Percentiles rank a stretch among this genome's conserved stretches.
Conservation (phyloP, 2,888 invertebrate genomes). For the Saturnia pavonia region DNA sequence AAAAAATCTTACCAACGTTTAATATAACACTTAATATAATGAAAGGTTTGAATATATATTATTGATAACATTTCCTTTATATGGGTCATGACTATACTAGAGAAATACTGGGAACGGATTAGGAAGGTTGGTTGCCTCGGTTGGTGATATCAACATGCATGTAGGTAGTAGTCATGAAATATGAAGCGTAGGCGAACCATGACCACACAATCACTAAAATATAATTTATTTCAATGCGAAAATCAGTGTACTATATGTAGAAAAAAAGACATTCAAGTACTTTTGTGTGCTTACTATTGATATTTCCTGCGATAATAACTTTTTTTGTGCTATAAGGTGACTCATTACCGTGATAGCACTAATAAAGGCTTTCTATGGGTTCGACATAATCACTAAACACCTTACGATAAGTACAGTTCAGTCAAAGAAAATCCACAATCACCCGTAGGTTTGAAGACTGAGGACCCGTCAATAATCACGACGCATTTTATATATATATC, state of each 20-base stretch:
- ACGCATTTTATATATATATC: background rate
- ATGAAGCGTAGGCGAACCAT: constrained; percentile 3
- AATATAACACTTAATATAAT: background rate
- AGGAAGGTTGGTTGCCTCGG: background rate
- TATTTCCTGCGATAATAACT: background rate
- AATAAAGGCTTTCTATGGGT: background rate
- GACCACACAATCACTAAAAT: constrained; percentile 5
- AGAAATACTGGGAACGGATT: background rate
- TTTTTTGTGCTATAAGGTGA: background rate
- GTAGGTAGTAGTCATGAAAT: background rate
- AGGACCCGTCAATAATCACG: background rate
- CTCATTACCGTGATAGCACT: background rate
- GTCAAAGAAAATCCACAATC: background rate
- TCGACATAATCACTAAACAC: background rate
- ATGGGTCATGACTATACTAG: background rate
- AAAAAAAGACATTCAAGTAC: background rate
- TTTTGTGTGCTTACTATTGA: background rate
- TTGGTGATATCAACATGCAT: constrained; percentile 5
- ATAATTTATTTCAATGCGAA: background rate
- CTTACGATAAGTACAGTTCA: background rate
- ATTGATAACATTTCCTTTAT: background rate
- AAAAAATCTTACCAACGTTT: background rate
- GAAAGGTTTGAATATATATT: too few species aligned
- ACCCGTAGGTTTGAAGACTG: background rate
- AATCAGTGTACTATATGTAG: background rate